Evolutionary conservation across 1,140 invertebrate genomes (phyloP).

Genomic region (Psilanteris sp.): DNA sequence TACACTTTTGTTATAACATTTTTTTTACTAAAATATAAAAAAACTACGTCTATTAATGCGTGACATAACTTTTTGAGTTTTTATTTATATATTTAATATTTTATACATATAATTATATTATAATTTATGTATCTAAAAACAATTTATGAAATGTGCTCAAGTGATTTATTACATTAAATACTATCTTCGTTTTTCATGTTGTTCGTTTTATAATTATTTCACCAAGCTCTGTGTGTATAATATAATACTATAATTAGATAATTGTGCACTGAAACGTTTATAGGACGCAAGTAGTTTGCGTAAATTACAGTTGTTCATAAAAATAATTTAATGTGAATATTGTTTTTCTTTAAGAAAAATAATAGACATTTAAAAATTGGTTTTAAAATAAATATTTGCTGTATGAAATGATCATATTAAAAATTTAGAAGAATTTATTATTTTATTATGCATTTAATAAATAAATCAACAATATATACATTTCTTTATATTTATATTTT

Average conservation of each 20-base stretch:
- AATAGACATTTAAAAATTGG: too few relatives aligned
- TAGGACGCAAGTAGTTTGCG: conserved; percentile 10
- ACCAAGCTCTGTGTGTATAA: conserved; percentile 24
- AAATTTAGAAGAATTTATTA: too few relatives aligned
- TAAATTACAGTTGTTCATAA: conserved; percentile 15
- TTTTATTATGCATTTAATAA: too few relatives aligned
- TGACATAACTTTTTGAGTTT: conserved; percentile 3
- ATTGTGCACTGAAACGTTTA: conserved; percentile 9
- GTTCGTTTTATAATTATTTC: conserved; percentile 26
- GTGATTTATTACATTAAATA: conserved; percentile 36
- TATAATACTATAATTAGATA: conserved; percentile 3
- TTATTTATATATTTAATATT: conserved; percentile 13
- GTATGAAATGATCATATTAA: too few relatives aligned
- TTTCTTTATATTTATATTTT: too few relatives aligned
- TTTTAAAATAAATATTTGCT: too few relatives aligned
- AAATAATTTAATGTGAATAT: conserved; percentile 23
- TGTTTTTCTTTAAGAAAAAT: neutral
- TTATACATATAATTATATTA: neutral
- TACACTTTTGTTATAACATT: too few relatives aligned
- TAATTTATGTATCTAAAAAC: conserved; percentile 34
- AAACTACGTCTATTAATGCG: too few relatives aligned
- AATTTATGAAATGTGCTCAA: conserved; percentile 26
- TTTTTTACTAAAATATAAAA: too few relatives aligned
- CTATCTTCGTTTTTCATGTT: conserved; percentile 22
- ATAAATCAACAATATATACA: too few relatives aligned